Evolutionary conservation across 2,113 vertebrate species (phyloP).

Genomic region (Physeter macrocephalus): DNA sequence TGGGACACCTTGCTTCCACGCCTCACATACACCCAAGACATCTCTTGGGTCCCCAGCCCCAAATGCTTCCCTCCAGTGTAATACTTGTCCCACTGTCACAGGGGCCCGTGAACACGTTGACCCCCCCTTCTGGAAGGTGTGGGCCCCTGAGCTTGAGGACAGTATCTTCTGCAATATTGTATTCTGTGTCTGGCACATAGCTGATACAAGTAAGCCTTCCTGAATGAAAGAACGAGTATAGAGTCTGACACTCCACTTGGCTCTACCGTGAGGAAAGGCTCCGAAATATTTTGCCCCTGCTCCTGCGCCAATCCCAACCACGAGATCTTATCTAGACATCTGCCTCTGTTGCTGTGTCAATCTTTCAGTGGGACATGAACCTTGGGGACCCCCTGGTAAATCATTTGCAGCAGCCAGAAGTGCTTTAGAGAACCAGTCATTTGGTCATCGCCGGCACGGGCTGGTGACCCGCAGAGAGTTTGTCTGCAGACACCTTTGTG

Average conservation of each 20-base stretch:
- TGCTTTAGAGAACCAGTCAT: conserved; percentile 59
- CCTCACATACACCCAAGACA: not conserved
- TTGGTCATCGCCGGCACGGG: conserved; percentile 56
- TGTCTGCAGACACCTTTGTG: conserved; percentile 81
- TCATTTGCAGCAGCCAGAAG: conserved; percentile 68
- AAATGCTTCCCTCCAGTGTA: not conserved
- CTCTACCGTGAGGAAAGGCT: not conserved
- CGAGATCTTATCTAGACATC: conserved; percentile 19
- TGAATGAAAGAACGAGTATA: not conserved
- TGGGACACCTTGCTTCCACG: not conserved
- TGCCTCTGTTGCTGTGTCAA: not conserved
- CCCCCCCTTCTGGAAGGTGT: not conserved
- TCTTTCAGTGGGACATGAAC: not conserved
- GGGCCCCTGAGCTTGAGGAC: not conserved
- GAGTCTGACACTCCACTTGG: not conserved
- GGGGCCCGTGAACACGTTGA: not conserved
- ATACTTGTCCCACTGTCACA: not conserved
- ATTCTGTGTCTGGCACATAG: not conserved
- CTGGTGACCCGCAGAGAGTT: conserved; percentile 74
- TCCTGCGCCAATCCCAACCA: not conserved
- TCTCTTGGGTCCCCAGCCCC: not conserved
- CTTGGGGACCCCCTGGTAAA: conserved; percentile 62
- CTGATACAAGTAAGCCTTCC: not conserved
- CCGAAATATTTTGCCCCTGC: not conserved
- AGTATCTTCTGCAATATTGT: not conserved